Base-by-base conservation (phyloP, 2,888 invertebrate genomes). In the Lottia gigantea region DNA sequence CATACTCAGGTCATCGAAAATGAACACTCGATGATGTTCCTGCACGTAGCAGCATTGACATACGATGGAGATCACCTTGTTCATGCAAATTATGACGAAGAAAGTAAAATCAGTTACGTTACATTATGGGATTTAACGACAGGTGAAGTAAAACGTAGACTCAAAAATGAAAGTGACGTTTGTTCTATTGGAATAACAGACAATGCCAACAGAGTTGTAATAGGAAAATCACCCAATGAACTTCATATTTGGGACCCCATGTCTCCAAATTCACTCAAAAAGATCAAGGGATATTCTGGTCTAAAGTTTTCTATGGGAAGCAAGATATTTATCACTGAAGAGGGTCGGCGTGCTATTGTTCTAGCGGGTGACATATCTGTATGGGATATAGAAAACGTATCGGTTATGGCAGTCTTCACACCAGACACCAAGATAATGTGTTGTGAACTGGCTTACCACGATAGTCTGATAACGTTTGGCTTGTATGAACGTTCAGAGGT, bases 61-160 rank as follows among this genome's bases (percentile, higher is more conserved):
- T 71, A 72, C 45, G 80, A 83, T 61, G 88, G 88, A 14, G 75
- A 80, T 65, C 78, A 80, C 72, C 78, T 88, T 7, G 87, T 86
- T 7, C 85, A 84, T 40, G 80, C 85, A 25, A 87, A 85, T 74
- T 87, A 86, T 76, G 87, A 88, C 76, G 87, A 87, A 66, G 78
- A 79, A 16, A 78, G 76, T 45, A 87, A 87, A 74, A 76, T 79
- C 49, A 87, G 87, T 68, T 87, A 86, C 75, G 85, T 88, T 16
- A 87, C 86, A 16, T 71, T 87, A 55, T 87, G 88, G 86, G 82
- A 87, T 73, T 85, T 85, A 25, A 46, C 72, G n/a, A 76, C 79
- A 1, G 87, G 87, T 0, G 70, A 77, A 14, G 80, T 88, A 12
- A 82, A 80, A 66, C 77, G 80, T 49, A 73, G 86, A 4, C 77